Evolutionary conservation across 2,888 invertebrate genomes (phyloP).

Genomic region (Microctonus hyperodae): DNA sequence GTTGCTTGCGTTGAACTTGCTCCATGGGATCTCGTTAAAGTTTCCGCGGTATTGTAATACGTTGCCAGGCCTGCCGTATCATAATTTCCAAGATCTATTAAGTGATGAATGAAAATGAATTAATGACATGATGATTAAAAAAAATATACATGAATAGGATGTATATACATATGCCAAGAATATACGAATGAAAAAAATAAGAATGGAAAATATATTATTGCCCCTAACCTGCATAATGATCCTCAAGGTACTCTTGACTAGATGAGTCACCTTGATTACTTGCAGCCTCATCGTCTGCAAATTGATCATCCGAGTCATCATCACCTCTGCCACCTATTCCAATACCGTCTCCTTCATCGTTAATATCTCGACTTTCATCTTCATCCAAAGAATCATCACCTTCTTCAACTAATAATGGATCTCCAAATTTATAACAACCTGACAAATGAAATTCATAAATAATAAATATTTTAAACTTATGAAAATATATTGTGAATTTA

Average conservation of each 20-base stretch:
- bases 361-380: slow-evolving; percentile 60
- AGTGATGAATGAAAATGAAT: no score
- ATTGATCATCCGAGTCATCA: slow-evolving; percentile 67
- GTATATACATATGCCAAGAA: background rate
- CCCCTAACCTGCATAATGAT: slow-evolving; percentile 59
- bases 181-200: background rate
- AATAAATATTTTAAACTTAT: background rate
- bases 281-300: slow-evolving; percentile 68
- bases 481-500: background rate
- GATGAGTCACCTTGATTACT: slow-evolving; percentile 66
- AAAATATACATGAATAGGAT: slow-evolving; percentile 9
- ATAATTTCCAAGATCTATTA: slow-evolving; percentile 64
- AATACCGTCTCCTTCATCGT: slow-evolving; percentile 31
- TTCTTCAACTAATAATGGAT: slow-evolving; percentile 68
- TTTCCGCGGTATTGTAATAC: slow-evolving; percentile 60
- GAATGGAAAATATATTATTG: slow-evolving; percentile 16
- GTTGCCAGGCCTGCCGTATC: slow-evolving; percentile 60
- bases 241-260: slow-evolving; percentile 67
- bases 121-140: no score
- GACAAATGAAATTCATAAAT: slow-evolving; percentile 7
- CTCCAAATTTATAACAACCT: slow-evolving; percentile 76
- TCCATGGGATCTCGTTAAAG: slow-evolving; percentile 56
- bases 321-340: slow-evolving; percentile 57
- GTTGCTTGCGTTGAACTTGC: slow-evolving; percentile 41
- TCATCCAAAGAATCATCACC: slow-evolving; percentile 80